Evolutionary conservation across 2,113 vertebrate species (phyloP).

Genomic region (Baryphthengus martii): DNA sequence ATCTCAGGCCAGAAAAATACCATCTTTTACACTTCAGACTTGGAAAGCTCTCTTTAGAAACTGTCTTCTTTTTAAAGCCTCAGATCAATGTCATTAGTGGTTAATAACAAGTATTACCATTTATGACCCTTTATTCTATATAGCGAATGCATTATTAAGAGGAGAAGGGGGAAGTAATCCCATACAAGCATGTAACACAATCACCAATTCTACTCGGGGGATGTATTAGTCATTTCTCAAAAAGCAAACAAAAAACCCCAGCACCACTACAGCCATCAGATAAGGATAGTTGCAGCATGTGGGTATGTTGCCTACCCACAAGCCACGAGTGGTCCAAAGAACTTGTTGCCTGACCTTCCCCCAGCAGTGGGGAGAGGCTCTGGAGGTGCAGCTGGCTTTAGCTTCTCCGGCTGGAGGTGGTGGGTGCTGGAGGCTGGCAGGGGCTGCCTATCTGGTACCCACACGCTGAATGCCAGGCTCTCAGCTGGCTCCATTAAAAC

Average conservation of each 20-base stretch:
- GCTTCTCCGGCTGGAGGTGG: not conserved
- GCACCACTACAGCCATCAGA: no score
- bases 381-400: not conserved
- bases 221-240: not conserved
- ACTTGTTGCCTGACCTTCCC: not conserved
- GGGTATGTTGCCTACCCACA: not conserved
- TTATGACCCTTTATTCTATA: not conserved
- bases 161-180: not conserved
- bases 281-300: not conserved
- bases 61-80: not conserved
- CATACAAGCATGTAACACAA: not conserved
- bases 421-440: not conserved
- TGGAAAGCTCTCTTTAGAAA: not conserved
- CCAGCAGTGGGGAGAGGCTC: not conserved
- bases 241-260: not conserved
- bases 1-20: not conserved
- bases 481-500: not conserved
- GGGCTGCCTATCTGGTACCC: not conserved
- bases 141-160: not conserved
- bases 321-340: not conserved
- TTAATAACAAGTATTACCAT: not conserved
- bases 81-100: not conserved
- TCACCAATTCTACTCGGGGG: not conserved
- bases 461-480: not conserved
- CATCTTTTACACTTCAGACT: not conserved